These are phyloP conservation scores for Tragelaphus strepsiceros DNA, from an alignment of 2,113 vertebrate species.

Conservation along the genomic window DNA sequence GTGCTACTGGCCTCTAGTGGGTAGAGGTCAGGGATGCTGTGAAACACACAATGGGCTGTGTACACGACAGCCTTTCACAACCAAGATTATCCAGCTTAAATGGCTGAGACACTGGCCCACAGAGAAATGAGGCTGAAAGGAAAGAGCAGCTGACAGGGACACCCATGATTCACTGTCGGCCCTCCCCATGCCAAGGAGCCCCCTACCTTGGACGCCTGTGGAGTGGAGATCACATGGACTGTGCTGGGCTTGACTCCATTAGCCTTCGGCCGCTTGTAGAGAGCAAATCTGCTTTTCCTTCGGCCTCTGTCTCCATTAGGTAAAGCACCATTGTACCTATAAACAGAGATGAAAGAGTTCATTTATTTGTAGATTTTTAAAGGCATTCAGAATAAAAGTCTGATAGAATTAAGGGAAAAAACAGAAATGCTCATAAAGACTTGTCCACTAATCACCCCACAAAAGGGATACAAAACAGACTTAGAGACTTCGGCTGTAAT, in stretches of 20 bases:
- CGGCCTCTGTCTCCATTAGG: constrained; percentile 95
- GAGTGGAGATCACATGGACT: constrained; percentile 94
- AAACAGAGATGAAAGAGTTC: not conserved
- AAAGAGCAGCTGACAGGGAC: not conserved
- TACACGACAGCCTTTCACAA: not conserved
- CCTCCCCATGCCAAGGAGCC: not conserved
- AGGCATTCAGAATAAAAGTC: not conserved
- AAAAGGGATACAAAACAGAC: not conserved
- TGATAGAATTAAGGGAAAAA: not conserved
- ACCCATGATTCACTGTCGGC: not conserved
- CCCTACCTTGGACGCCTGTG: constrained; percentile 94
- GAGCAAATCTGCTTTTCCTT: constrained; percentile 97
- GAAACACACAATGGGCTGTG: not conserved
- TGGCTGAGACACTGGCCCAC: not conserved
- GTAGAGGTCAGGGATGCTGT: not conserved
- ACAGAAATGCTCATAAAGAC: not conserved
- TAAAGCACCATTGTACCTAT: constrained; percentile 96
- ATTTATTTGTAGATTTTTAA: not conserved
- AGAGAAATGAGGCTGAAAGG: not conserved
- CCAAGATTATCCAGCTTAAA: not conserved
- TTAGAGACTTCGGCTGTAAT: not conserved
- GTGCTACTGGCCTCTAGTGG: not conserved
- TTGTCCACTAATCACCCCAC: not conserved
- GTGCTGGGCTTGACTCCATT: constrained; percentile 96
- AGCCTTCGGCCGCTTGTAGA: constrained; percentile 91